These are phyloP conservation scores for Notodonta dromedarius DNA, from an alignment of 2,888 invertebrate genomes.

Conservation along the genomic window DNA sequence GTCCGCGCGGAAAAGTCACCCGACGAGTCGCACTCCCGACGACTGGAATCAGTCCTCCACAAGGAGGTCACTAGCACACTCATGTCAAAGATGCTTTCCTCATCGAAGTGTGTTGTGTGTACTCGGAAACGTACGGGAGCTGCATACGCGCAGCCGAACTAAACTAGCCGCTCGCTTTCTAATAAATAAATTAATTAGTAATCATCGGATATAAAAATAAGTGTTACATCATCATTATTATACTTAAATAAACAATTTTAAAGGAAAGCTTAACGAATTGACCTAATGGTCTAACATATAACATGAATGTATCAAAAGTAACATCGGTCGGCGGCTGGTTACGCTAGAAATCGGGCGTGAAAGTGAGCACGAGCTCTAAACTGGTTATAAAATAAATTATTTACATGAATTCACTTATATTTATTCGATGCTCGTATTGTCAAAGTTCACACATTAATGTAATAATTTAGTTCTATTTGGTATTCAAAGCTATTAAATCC, in stretches of 20 bases:
- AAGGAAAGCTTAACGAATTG: slow-evolving; percentile 20
- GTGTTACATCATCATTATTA: slow-evolving; percentile 23
- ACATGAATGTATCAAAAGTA: slow-evolving; percentile 51
- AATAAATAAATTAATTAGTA: slow-evolving; percentile 31
- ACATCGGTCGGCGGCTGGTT: slow-evolving; percentile 50
- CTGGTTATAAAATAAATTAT: slow-evolving; percentile 65
- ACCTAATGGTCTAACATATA: slow-evolving; percentile 20
- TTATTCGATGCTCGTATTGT: slow-evolving; percentile 42
- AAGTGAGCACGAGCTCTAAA: slow-evolving; percentile 67
- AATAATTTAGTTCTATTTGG: slow-evolving; percentile 31
- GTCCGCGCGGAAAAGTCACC: slow-evolving; percentile 69
- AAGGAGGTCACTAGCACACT: slow-evolving; percentile 72
- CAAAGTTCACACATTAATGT: slow-evolving; percentile 32
- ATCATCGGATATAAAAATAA: slow-evolving; percentile 22
- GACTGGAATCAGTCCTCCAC: slow-evolving; percentile 63
- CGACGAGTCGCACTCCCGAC: slow-evolving; percentile 57
- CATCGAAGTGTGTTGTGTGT: slow-evolving; percentile 17
- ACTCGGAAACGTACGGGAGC: slow-evolving; percentile 18
- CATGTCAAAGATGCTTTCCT: slow-evolving; percentile 40
- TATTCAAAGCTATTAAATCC: slow-evolving; percentile 13
- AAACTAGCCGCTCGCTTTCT: slow-evolving; percentile 36
- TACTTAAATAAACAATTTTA: slow-evolving; percentile 15
- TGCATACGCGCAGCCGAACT: slow-evolving; percentile 20
- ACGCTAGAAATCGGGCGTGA: slow-evolving; percentile 72
- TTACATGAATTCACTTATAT: slow-evolving; percentile 58